phyloP scores from a whole-genome alignment of 2,888 invertebrate genomes.

The Cephonodes hylas region DNA sequence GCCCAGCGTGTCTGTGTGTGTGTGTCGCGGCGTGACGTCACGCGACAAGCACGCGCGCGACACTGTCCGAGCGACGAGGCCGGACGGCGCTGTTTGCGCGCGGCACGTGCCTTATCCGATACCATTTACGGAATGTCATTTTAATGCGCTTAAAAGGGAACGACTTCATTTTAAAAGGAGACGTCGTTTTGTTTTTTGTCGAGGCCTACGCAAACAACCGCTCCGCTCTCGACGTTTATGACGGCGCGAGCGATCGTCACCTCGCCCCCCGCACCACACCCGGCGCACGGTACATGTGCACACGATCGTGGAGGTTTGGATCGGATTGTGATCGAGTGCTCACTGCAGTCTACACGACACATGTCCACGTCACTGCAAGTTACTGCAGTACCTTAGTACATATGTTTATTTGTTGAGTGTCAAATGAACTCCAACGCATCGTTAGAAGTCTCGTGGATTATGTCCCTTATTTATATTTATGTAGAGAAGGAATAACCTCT shows the following conservation, averaged over 20 bases:
- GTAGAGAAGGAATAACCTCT: too few species aligned
- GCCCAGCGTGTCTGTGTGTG: background rate
- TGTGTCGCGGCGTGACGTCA: background rate
- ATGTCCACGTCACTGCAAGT: background rate
- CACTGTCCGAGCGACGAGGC: constrained; percentile 19
- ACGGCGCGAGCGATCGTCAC: constrained; percentile 1
- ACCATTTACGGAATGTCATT: constrained; percentile 73
- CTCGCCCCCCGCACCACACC: background rate
- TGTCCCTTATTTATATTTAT: too few species aligned
- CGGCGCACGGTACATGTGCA: background rate
- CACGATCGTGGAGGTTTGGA: background rate
- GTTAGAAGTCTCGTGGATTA: too few species aligned
- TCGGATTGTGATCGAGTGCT: background rate
- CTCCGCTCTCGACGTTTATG: constrained; percentile 13
- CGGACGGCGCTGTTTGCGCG: constrained; percentile 23
- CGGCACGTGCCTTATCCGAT: constrained; percentile 73
- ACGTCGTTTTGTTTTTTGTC: constrained; percentile 50
- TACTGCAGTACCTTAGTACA: too few species aligned
- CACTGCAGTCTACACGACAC: background rate
- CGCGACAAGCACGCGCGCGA: background rate
- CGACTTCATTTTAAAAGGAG: constrained; percentile 56
- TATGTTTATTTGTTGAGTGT: too few species aligned
- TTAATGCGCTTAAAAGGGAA: constrained; percentile 68
- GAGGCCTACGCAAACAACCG: constrained; percentile 34
- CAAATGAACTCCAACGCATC: too few species aligned